Evolutionary conservation across 2,113 vertebrate genomes (phyloP).

Genomic region (Pyxicephalus adspersus): DNA sequence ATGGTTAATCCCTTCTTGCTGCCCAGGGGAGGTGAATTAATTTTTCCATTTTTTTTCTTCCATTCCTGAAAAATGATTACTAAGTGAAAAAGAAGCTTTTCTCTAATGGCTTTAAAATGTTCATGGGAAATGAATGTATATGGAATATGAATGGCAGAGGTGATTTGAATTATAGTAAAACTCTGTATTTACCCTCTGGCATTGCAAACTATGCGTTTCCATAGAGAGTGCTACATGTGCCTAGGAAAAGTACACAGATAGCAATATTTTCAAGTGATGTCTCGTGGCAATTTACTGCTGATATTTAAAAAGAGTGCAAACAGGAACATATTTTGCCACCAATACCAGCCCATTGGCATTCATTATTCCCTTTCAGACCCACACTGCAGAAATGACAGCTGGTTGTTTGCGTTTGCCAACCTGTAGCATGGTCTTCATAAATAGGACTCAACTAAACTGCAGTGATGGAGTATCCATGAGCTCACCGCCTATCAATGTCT

Average conservation of each 20-base stretch:
- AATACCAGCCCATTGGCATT: too few relatives aligned
- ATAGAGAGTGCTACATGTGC: neutral
- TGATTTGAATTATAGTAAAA: neutral
- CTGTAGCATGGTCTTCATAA: too few relatives aligned
- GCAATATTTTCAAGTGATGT: neutral
- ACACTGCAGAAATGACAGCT: too few relatives aligned
- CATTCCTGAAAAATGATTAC: slow-evolving; percentile 11
- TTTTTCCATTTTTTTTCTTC: slow-evolving; percentile 4
- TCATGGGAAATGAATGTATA: slow-evolving; percentile 1
- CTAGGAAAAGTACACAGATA: neutral
- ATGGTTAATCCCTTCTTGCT: slow-evolving; percentile 6
- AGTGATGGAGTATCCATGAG: too few relatives aligned
- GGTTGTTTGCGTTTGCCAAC: too few relatives aligned
- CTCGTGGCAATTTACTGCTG: neutral
- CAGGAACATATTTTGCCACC: too few relatives aligned
- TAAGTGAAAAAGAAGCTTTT: slow-evolving; percentile 34
- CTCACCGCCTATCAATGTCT: too few relatives aligned
- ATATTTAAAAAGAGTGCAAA: too few relatives aligned
- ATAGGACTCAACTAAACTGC: too few relatives aligned
- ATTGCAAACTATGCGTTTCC: neutral
- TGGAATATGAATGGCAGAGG: neutral
- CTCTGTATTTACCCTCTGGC: neutral
- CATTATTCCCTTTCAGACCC: too few relatives aligned
- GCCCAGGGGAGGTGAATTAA: slow-evolving; percentile 13
- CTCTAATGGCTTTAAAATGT: slow-evolving; percentile 27